Evolutionary conservation across 30 jellyfish, hydroid and myxozoan genomes (phyloP).

Genomic region (Morbakka virulenta): DNA sequence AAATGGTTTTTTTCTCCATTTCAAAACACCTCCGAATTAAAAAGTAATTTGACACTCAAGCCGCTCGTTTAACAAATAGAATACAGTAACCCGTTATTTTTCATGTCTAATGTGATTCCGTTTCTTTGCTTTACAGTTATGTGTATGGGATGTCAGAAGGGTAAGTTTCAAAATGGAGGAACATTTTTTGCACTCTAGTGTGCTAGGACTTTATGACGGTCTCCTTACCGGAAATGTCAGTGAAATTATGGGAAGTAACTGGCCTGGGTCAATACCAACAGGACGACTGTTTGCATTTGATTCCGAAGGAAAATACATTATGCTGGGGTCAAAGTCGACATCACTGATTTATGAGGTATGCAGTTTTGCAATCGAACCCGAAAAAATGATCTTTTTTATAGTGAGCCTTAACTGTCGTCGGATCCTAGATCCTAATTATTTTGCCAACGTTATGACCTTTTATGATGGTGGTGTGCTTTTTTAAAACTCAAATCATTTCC

Average conservation of each 20-base stretch:
- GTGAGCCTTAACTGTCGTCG: not conserved
- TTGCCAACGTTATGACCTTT: too few species aligned
- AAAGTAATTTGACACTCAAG: too few species aligned
- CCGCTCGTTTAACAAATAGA: too few species aligned
- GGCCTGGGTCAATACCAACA: constrained; percentile 33
- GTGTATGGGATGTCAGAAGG: constrained; percentile 88
- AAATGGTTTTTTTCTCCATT: too few species aligned
- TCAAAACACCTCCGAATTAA: too few species aligned
- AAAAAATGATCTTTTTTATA: not conserved
- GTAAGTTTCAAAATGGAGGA: constrained; percentile 85
- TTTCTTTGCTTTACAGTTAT: constrained; percentile 71
- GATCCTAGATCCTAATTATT: too few species aligned
- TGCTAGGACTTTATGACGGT: constrained; percentile 52
- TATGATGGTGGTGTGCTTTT: too few species aligned
- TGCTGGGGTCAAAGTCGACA: constrained; percentile 68
- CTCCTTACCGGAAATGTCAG: not conserved
- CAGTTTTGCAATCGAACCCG: not conserved
- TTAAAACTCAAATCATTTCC: too few species aligned
- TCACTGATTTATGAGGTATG: constrained; percentile 68
- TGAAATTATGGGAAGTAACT: not conserved
- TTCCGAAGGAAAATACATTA: constrained; percentile 81
- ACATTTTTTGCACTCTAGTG: constrained; percentile 49
- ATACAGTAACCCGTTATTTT: too few species aligned
- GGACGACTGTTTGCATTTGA: constrained; percentile 86
- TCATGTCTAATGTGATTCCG: too few species aligned